Evolutionary conservation across 2,797 vertebrate genomes (phyloP), one percentile per base, ranked within the genome.

Genomic region (Fratercula arctica): DNA sequence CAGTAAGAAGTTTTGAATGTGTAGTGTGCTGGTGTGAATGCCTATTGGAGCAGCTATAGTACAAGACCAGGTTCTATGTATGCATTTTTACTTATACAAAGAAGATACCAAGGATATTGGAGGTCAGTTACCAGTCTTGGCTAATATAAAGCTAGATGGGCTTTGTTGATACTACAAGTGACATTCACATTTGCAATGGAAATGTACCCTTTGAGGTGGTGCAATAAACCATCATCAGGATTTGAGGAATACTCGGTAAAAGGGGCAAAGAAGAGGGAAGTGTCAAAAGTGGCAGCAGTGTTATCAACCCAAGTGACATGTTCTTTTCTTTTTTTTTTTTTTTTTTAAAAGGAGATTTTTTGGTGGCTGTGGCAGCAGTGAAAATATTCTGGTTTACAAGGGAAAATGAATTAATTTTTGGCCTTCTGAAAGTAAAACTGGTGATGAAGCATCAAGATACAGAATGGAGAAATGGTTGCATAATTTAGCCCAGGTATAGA

Each of bases 1-100:
- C 31, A 57, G 23, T 21, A 6, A 50, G 54, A 78, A 66, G 29
- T 35, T 46, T 63, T 61, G 20, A 7, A 35, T 20, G 24, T 53
- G 7, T 8, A 8, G 10, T 46, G 31, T 41, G 31, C 26, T 76
- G 25, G 4, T 46, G n/a, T 37, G 57, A 89, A 19, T 48, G 10
- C 12, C 11, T 35, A 0, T 11, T 45, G 9, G 7, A 45, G 23
- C 17, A 37, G 21, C 43, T 68, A 7, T 2, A 64, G 14, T 21
- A 33, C 5, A 11, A 63, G 15, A 10, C 13, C 11, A 33, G 39
- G n/a, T 64, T 68, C 41, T 75, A 7, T 78, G 13, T 48, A 16
- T 48, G 23, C 1, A 0, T 28, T 72, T 80, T 72, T 72, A 15
- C 33, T 69, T 85, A 9, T 3, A 53, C 7, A 21, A 57, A 41